Conservation (phyloP, 2,113 vertebrate genomes). For the Datnioides undecimradiatus region DNA sequence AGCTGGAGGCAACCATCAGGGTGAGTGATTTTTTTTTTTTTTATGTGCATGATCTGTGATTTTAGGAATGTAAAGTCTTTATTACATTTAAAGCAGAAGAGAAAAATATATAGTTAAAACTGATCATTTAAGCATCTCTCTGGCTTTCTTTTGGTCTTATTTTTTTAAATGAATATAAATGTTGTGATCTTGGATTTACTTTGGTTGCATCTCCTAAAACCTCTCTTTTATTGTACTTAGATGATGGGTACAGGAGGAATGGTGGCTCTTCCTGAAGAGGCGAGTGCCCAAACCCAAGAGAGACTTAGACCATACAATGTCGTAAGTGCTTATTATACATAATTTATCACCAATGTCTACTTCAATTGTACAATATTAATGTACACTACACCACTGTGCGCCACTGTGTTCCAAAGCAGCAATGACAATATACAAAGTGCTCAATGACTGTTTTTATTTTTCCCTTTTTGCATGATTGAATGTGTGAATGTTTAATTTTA, state of each 20-base stretch:
- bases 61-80: slow-evolving; percentile 39
- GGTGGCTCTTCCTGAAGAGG: slow-evolving; percentile 79
- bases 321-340: slow-evolving; percentile 81
- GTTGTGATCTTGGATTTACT: background rate
- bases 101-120: slow-evolving; percentile 6
- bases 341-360: slow-evolving; percentile 78
- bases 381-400: slow-evolving; percentile 61
- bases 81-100: slow-evolving; percentile 24
- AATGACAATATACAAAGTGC: slow-evolving; percentile 77
- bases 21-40: slow-evolving; percentile 63
- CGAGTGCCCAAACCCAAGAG: slow-evolving; percentile 77
- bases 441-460: slow-evolving; percentile 72
- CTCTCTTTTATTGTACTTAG: slow-evolving; percentile 68
- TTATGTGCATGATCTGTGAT: background rate
- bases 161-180: slow-evolving; percentile 6
- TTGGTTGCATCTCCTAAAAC: slow-evolving; percentile 41
- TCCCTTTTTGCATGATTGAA: slow-evolving; percentile 61
- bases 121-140: background rate
- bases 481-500: slow-evolving; percentile 59
- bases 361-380: slow-evolving; percentile 82
- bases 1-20: slow-evolving; percentile 83
- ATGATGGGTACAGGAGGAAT: slow-evolving; percentile 84
- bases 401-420: slow-evolving; percentile 65
- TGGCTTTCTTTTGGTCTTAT: background rate
- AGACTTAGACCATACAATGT: slow-evolving; percentile 77